Base-by-base conservation (phyloP, 2,797 vertebrate genomes). In the Carapus acus region DNA sequence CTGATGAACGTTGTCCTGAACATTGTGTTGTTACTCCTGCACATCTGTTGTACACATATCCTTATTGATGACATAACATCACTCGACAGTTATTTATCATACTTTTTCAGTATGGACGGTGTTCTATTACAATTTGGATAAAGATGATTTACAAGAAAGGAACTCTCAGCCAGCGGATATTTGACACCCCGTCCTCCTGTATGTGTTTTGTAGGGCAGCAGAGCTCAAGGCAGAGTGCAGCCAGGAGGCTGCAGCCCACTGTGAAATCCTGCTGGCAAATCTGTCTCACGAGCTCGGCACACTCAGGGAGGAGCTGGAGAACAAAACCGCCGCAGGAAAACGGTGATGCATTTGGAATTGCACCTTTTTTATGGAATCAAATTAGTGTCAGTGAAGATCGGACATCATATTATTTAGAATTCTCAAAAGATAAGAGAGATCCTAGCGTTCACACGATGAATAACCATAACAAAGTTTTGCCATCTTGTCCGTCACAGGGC, bases 141-240 rank as follows among this genome's bases (percentile, higher is more conserved):
- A 7, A 7, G 34, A 2, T 39, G 4, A 14, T 15, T 4, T 8
- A 41, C 1, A 34, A 43, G 6, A 17, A 2, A 39, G 2, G 6
- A 19, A 37, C 12, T 6, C 43, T 3, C 19, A 6, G 2, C 17
- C 54, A 1, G 43, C n/a, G n/a, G n/a, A n/a, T n/a, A 36, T 1
- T 2, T 14, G 38, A 29, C 34, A 33, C 29, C n/a, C 14, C 20
- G 27, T 44, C 19, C 23, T 37, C 16, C 13, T 49, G 17, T 27
- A 23, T 65, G 31, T 59, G 63, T 61, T 43, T 79, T 49, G 33
- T 71, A 96, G 93, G 78, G 78, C 84, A 64, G 78, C 88, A 56
- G 87, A 93, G 88, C 77, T 90, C 63, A 89, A 85, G 65, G 85
- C 90, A 17, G 83, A 89, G 24, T 79, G 87, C 69, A 89, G 78